phyloP scores from a whole-genome alignment of 2,113 vertebrate genomes.

The Rhinichthys klamathensis region DNA sequence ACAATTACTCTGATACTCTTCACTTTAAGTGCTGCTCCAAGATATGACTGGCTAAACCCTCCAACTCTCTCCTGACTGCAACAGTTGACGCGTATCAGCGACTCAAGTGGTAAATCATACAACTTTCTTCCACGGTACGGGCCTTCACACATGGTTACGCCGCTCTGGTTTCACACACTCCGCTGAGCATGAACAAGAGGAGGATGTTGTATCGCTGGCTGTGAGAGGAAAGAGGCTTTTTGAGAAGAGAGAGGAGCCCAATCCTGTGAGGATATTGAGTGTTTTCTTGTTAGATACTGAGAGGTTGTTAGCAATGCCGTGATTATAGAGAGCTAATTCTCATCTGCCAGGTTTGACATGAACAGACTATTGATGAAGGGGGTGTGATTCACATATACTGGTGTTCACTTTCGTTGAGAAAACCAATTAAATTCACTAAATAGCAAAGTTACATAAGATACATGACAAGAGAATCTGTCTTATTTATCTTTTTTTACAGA shows the following conservation, averaged over 20 bases:
- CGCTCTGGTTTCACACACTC: conserved; percentile 2
- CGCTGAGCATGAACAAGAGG: conserved; percentile 6
- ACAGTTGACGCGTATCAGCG: conserved; percentile 11
- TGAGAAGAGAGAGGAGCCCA: background rate
- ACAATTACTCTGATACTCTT: background rate
- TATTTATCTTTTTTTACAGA: no score
- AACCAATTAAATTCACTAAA: background rate
- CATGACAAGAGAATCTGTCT: no score
- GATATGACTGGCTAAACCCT: background rate
- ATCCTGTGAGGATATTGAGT: background rate
- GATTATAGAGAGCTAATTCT: conserved; percentile 27
- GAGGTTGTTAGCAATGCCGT: background rate
- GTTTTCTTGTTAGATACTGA: conserved; percentile 10
- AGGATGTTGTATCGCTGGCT: background rate
- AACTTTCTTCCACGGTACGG: background rate
- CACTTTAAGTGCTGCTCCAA: background rate
- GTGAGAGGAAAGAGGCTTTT: background rate
- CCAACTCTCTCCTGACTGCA: conserved; percentile 4
- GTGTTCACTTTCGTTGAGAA: background rate
- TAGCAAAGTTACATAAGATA: background rate
- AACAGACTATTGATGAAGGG: background rate
- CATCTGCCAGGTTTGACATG: conserved; percentile 14
- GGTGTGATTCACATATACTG: background rate
- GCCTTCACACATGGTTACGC: conserved; percentile 9
- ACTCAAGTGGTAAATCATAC: conserved; percentile 15